phyloP scores from a whole-genome alignment of 2,797 vertebrate species.

The Stomatorhinus walkeri region DNA sequence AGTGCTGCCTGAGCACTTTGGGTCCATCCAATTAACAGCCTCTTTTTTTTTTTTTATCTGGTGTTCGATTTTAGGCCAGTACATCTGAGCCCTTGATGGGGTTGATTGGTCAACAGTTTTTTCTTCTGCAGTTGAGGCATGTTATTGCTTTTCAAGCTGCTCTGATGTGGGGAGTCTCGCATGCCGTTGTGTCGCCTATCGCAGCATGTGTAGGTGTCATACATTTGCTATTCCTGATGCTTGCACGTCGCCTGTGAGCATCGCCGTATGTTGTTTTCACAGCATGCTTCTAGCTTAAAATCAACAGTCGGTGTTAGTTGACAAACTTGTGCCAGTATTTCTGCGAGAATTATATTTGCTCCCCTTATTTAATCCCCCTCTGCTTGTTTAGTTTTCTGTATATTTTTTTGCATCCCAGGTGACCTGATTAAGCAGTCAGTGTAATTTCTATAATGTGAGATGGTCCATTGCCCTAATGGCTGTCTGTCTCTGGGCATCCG shows the following conservation, averaged over 20 bases:
- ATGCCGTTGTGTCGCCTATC: constrained; percentile 5
- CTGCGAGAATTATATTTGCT: not conserved
- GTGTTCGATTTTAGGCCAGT: not conserved
- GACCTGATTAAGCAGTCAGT: not conserved
- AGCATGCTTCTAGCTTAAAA: constrained; percentile 30
- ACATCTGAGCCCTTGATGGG: not conserved
- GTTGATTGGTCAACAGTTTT: not conserved
- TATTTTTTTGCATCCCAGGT: not conserved
- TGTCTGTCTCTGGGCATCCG: not conserved
- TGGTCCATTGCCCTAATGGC: not conserved
- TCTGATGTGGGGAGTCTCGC: not conserved
- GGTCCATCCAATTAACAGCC: not conserved
- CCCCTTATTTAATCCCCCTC: not conserved
- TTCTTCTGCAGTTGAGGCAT: not conserved
- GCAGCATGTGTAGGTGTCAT: constrained; percentile 22
- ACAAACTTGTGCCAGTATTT: constrained; percentile 3
- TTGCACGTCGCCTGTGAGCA: constrained; percentile 30
- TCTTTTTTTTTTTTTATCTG: not conserved
- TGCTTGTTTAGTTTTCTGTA: not conserved
- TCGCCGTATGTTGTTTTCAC: constrained; percentile 37
- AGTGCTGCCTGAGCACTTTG: not conserved
- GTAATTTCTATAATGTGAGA: not conserved
- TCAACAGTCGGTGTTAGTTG: constrained; percentile 10
- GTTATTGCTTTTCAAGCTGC: not conserved
- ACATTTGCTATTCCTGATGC: constrained; percentile 11